phyloP scores from a whole-genome alignment of 2,113 vertebrate species.

The Trematocara unimaculatum region DNA sequence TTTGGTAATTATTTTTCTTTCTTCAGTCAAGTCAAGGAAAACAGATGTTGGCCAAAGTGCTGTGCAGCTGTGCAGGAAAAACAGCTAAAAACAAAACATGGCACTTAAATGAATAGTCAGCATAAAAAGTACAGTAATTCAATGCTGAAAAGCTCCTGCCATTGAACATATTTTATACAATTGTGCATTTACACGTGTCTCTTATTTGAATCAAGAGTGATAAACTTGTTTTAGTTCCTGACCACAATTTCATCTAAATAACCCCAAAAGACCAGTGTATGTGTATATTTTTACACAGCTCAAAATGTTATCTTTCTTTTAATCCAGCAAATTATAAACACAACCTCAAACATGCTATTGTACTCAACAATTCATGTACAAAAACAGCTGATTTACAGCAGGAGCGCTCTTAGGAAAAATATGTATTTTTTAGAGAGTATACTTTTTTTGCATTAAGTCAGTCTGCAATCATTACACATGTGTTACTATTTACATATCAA shows the following conservation, averaged over 20 bases:
- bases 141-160: neutral
- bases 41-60: neutral
- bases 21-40: neutral
- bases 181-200: neutral
- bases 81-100: neutral
- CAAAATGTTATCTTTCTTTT: neutral
- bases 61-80: neutral
- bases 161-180: neutral
- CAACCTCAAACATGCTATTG: neutral
- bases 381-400: neutral
- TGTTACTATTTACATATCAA: neutral
- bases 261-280: rapidly evolving
- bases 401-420: rapidly evolving
- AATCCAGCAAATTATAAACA: neutral
- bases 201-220: neutral
- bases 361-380: neutral
- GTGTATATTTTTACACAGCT: rapidly evolving
- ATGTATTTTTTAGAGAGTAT: neutral
- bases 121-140: neutral
- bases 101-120: neutral
- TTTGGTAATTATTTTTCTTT: neutral
- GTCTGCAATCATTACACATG: neutral
- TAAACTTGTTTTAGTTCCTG: neutral
- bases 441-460: neutral
- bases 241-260: neutral